A percentile compares a stretch with the other conserved stretches of the same genome.
Evolutionary conservation across 2,797 vertebrate species (phyloP).

Genomic region (Danio choprae): DNA sequence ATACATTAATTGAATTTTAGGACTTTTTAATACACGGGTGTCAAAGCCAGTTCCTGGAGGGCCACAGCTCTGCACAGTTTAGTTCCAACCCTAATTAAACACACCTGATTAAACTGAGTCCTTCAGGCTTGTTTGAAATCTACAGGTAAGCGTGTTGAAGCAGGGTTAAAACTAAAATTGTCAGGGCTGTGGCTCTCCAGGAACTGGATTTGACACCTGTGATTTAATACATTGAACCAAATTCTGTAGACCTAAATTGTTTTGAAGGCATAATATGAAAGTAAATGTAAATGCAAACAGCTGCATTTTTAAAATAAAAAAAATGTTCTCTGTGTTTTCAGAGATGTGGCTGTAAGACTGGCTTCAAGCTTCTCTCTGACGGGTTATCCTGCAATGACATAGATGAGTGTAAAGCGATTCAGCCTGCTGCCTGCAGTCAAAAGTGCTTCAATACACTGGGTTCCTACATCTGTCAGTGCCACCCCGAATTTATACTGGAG

Average conservation of each 20-base stretch:
- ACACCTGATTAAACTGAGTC: too few species aligned
- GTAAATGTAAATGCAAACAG: background rate
- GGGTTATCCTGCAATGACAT: constrained; percentile 80
- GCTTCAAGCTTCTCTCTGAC: constrained; percentile 72
- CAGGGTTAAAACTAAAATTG: too few species aligned
- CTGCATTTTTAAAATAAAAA: background rate
- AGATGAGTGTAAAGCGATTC: constrained; percentile 79
- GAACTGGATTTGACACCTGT: too few species aligned
- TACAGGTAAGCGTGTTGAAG: too few species aligned
- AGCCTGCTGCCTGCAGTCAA: constrained; percentile 80
- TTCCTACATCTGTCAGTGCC: constrained; percentile 83
- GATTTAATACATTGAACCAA: too few species aligned
- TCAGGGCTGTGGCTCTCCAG: too few species aligned
- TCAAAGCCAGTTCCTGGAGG: too few species aligned
- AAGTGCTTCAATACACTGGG: constrained; percentile 82
- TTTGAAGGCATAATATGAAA: background rate
- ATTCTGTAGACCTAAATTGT: background rate
- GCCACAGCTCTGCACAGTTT: too few species aligned
- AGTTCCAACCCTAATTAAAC: too few species aligned
- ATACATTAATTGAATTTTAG: background rate
- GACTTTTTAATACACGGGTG: too few species aligned
- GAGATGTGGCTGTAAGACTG: constrained; percentile 81
- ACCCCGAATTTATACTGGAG: constrained; percentile 84
- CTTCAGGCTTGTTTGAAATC: too few species aligned
- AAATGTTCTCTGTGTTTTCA: constrained; percentile 58